Conservation (phyloP, 2,797 vertebrate species). For the Girardinus metallicus region DNA sequence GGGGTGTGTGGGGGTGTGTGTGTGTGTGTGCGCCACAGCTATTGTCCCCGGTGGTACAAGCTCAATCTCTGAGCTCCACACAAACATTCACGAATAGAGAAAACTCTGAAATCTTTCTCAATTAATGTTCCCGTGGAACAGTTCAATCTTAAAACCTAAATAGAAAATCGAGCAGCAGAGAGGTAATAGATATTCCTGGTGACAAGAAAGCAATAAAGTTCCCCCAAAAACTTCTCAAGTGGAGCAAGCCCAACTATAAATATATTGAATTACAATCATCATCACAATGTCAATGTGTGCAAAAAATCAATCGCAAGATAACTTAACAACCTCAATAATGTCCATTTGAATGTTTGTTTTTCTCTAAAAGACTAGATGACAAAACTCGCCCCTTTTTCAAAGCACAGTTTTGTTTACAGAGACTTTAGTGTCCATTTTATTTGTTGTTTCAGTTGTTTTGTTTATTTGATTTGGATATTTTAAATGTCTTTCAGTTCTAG, state of each 20-base stretch:
- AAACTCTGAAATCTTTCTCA: slow-evolving; percentile 1
- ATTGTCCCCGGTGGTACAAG: slow-evolving; percentile 32
- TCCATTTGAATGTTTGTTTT: too few species aligned
- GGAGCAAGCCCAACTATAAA: neutral
- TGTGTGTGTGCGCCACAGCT: slow-evolving; percentile 19
- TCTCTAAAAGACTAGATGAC: too few species aligned
- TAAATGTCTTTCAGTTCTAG: too few species aligned
- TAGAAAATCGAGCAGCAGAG: neutral
- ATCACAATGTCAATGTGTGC: neutral
- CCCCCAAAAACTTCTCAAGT: neutral
- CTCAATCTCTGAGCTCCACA: slow-evolving; percentile 29
- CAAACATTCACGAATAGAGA: slow-evolving; percentile 17
- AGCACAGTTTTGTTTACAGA: too few species aligned
- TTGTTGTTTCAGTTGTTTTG: too few species aligned
- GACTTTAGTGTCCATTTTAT: too few species aligned
- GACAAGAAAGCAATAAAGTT: neutral
- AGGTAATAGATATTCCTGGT: neutral
- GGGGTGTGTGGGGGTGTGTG: neutral
- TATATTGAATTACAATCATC: neutral
- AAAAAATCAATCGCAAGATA: neutral
- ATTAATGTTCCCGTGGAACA: slow-evolving; percentile 4
- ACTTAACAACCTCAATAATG: too few species aligned
- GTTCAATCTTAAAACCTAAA: slow-evolving; percentile 11
- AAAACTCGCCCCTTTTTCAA: too few species aligned
- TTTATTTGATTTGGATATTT: too few species aligned